These are phyloP conservation scores for Morus bassanus DNA, from an alignment of 2,797 vertebrate genomes.

Conservation along the genomic window DNA sequence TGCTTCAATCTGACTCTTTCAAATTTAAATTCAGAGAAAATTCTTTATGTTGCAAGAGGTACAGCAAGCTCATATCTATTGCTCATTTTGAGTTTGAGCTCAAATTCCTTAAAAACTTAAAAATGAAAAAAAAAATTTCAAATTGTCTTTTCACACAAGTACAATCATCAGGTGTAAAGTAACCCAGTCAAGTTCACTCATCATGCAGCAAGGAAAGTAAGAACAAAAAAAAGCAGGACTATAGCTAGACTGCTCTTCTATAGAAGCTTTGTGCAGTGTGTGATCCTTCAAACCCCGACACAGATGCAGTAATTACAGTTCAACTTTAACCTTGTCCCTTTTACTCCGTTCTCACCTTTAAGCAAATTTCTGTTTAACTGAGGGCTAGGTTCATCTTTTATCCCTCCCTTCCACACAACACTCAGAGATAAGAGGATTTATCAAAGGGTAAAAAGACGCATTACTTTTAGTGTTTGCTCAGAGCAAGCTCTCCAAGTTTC, in stretches of 20 bases:
- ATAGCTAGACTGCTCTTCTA: neutral
- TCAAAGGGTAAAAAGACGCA: neutral
- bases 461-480: neutral
- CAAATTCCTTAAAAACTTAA: neutral
- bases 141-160: neutral
- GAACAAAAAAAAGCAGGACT: neutral
- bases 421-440: slow-evolving; percentile 9
- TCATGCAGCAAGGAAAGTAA: neutral
- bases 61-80: neutral
- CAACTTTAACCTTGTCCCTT: neutral
- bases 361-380: neutral
- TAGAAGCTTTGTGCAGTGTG: neutral
- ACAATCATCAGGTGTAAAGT: neutral
- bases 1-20: neutral
- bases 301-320: neutral
- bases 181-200: neutral
- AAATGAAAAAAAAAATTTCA: neutral
- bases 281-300: neutral
- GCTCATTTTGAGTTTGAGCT: neutral
- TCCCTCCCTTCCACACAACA: neutral
- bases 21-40: neutral
- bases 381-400: neutral
- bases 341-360: neutral
- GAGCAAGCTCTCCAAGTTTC: neutral
- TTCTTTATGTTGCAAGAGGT: neutral